These are phyloP conservation scores for Xanthia icteritia DNA, from an alignment of 2,888 invertebrate species.

Conservation along the genomic window DNA sequence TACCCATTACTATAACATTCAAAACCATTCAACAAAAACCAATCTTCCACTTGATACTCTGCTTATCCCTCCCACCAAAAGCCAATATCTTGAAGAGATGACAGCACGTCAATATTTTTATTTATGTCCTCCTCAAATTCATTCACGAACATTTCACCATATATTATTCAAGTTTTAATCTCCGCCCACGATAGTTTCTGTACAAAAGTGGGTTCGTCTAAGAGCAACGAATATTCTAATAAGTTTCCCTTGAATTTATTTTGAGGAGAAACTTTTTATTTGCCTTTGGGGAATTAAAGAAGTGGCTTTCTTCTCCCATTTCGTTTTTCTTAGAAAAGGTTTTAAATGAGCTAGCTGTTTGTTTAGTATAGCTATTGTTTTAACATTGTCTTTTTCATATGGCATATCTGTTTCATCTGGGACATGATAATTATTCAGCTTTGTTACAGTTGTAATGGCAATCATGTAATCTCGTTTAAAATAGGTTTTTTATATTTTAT, in stretches of 20 bases:
- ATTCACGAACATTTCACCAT: conserved; percentile 54
- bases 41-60: not conserved
- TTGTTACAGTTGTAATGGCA: too few species aligned
- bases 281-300: conserved; percentile 27
- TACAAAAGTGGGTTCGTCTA: conserved; percentile 37
- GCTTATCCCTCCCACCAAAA: conserved; percentile 5
- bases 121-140: conserved; percentile 62
- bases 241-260: conserved; percentile 33
- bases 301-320: conserved; percentile 10
- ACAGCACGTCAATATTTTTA: conserved; percentile 67
- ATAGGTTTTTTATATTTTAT: too few species aligned
- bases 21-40: conserved; percentile 10
- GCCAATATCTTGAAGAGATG: conserved; percentile 36
- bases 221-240: conserved; percentile 59
- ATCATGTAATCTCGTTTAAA: too few species aligned
- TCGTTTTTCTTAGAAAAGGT: conserved; percentile 6
- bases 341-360: not conserved
- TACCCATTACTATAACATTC: not conserved
- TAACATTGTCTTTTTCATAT: not conserved
- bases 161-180: conserved; percentile 73
- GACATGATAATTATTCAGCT: too few species aligned
- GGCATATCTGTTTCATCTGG: not conserved
- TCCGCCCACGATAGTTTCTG: conserved; percentile 66
- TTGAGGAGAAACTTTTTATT: conserved; percentile 32
- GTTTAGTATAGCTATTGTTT: conserved; percentile 21